phyloP scores from a whole-genome alignment of 2,888 invertebrate genomes.

The Liodrosophila aerea region DNA sequence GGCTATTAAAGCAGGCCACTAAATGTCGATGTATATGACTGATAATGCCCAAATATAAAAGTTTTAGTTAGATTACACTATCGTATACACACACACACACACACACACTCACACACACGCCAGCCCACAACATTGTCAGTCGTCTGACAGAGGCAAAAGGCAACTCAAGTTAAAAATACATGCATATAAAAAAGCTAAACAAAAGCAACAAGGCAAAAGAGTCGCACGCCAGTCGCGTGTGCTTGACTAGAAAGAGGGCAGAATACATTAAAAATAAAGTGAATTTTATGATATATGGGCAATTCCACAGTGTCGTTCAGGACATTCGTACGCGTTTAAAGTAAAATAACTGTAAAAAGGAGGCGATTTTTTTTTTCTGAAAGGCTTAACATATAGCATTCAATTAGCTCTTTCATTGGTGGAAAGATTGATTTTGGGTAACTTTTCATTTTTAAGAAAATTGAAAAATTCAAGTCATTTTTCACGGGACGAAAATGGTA shows the following conservation, averaged over 20 bases:
- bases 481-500: no score
- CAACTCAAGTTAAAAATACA: slow-evolving; percentile 65
- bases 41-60: slow-evolving; percentile 27
- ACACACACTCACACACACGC: slow-evolving; percentile 1
- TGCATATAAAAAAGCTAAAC: slow-evolving; percentile 40
- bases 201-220: slow-evolving; percentile 14
- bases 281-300: slow-evolving; percentile 1
- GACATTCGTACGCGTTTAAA: no score
- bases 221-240: slow-evolving; percentile 5
- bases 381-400: no score
- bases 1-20: slow-evolving; percentile 11
- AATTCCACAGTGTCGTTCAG: no score
- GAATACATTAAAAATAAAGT: background rate
- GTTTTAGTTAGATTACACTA: slow-evolving; percentile 39
- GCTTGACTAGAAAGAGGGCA: background rate
- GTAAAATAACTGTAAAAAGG: no score
- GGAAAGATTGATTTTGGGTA: no score
- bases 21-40: slow-evolving; percentile 24
- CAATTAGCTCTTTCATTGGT: no score
- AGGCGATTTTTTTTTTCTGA: no score
- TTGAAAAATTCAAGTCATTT: no score
- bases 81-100: slow-evolving; percentile 21
- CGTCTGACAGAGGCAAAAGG: slow-evolving; percentile 49
- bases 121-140: slow-evolving; percentile 28
- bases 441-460: no score